Conservation (phyloP, 2,888 invertebrate species). For the Oligia latruncula region DNA sequence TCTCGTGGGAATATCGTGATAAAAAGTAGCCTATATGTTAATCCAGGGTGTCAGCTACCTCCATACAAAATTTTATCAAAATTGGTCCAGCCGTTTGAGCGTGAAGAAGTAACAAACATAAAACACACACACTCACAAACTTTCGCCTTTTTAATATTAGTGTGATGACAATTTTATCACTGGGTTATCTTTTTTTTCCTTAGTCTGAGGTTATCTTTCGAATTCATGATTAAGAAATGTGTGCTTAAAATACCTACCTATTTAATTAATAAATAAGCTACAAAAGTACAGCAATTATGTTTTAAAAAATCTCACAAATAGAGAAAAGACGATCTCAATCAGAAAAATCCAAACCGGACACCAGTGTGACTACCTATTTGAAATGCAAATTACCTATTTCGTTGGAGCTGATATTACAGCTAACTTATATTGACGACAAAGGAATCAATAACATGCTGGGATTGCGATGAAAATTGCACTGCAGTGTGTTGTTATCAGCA, state of each 20-base stretch:
- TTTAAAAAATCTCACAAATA: background rate
- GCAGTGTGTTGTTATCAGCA: background rate
- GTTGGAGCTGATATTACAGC: too few species aligned
- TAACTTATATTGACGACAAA: background rate
- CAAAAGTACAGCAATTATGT: background rate
- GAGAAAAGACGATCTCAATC: background rate
- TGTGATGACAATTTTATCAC: conserved; percentile 27
- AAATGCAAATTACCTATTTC: background rate
- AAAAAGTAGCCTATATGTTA: too few species aligned
- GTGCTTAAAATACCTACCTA: too few species aligned
- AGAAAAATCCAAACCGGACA: background rate
- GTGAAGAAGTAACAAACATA: conserved; percentile 2
- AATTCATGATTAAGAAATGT: conserved; percentile 15
- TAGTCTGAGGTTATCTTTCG: conserved; percentile 21
- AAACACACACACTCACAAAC: too few species aligned
- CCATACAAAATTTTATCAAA: too few species aligned
- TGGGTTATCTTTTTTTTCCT: conserved; percentile 21
- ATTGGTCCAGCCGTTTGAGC: background rate
- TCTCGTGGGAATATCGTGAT: too few species aligned
- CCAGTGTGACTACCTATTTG: background rate
- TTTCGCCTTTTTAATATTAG: too few species aligned
- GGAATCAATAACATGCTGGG: background rate
- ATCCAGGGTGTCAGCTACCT: too few species aligned
- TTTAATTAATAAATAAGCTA: background rate
- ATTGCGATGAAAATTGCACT: conserved; percentile 5